These are phyloP conservation scores for Dicentrarchus labrax DNA, from an alignment of 2,113 vertebrate species.

Conservation along the genomic window DNA sequence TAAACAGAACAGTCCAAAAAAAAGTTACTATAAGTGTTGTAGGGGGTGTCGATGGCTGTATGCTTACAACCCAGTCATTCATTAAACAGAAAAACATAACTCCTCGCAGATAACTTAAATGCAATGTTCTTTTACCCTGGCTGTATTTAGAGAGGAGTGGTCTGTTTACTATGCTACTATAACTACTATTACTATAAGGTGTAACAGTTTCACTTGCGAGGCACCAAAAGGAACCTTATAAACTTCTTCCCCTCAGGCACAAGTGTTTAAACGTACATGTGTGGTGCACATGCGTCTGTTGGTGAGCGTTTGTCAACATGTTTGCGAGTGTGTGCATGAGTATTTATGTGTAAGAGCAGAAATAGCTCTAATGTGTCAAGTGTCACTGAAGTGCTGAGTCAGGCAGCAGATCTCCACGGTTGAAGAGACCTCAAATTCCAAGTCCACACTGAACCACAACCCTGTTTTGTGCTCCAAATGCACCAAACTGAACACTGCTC, in stretches of 20 bases:
- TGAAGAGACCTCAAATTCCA: constrained; percentile 36
- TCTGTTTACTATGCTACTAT: no score
- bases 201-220: background rate
- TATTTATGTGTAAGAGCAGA: constrained; percentile 31
- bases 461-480: background rate
- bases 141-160: constrained; percentile 16
- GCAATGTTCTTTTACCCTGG: background rate
- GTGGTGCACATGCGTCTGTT: background rate
- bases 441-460: background rate
- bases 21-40: background rate
- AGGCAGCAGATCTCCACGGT: background rate
- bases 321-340: background rate
- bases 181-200: constrained; percentile 7
- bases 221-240: background rate
- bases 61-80: background rate
- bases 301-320: background rate
- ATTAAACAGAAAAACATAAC: constrained; percentile 4
- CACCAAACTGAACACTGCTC: background rate
- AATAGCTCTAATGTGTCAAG: constrained; percentile 43
- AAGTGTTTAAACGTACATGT: background rate
- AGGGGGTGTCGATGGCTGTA: background rate
- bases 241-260: background rate
- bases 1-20: background rate
- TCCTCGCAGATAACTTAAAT: background rate
- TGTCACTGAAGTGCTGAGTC: constrained; percentile 42